phyloP scores from a whole-genome alignment of 2,888 invertebrate species.

The Xanthia togata region DNA sequence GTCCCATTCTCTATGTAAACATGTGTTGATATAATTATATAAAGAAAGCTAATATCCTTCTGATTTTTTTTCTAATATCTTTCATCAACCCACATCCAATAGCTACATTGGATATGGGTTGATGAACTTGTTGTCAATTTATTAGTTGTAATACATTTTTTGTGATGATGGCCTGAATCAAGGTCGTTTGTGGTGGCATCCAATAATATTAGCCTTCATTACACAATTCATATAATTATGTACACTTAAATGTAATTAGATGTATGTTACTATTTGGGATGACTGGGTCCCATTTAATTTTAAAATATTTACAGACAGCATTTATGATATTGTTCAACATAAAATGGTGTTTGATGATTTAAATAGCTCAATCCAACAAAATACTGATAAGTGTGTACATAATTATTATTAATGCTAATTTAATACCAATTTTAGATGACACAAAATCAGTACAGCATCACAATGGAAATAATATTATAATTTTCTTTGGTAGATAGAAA shows the following conservation, averaged over 20 bases:
- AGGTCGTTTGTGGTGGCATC: slow-evolving; percentile 4
- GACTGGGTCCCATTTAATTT: not conserved
- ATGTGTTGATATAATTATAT: slow-evolving; percentile 14
- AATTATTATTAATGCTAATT: slow-evolving; percentile 26
- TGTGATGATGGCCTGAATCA: not conserved
- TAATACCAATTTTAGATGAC: slow-evolving; percentile 27
- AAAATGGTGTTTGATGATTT: slow-evolving; percentile 7
- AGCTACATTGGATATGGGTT: slow-evolving; percentile 1
- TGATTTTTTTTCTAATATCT: too few relatives aligned
- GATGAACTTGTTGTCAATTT: slow-evolving; percentile 10
- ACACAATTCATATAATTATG: slow-evolving; percentile 43
- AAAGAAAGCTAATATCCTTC: slow-evolving; percentile 37
- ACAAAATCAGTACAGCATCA: slow-evolving; percentile 26
- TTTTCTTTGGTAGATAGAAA: slow-evolving; percentile 3
- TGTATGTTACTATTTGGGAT: not conserved
- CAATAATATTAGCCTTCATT: slow-evolving; percentile 26
- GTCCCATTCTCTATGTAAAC: slow-evolving; percentile 36
- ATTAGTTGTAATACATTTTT: not conserved
- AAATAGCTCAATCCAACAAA: slow-evolving; percentile 1
- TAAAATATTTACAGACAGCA: slow-evolving; percentile 1
- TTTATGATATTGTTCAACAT: slow-evolving; percentile 16
- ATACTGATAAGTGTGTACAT: slow-evolving; percentile 40
- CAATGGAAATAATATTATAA: not conserved
- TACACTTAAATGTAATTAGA: slow-evolving; percentile 34
- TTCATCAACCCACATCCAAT: slow-evolving; percentile 7